Evolutionary conservation across 2,797 vertebrate species (phyloP), one percentile per base, ranked within the genome.

Genomic region (Lacerta bilineata): DNA sequence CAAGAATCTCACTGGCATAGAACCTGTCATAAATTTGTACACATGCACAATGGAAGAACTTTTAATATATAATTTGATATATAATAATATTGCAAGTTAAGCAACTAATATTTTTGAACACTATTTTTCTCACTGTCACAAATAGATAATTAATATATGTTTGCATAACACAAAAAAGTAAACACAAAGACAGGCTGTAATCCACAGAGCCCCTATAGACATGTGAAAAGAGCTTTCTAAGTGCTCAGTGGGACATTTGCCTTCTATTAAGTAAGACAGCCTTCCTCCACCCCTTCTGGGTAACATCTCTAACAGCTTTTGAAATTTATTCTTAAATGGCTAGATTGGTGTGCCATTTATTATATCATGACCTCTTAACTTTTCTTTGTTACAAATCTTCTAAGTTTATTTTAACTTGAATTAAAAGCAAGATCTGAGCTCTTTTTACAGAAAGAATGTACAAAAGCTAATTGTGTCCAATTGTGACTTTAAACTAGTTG

Each of bases 401-500:
- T 83, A 85, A 23, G 77, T 2, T 72, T 13, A 86, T 41, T 84
- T 80, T 39, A 17, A 78, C 72, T 81, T 23, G 69, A 86, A 90
- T 33, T 74, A 81, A 88, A 90, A 88, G 83, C 75, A 81, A 91
- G 87, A 87, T n/a, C 76, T 88, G 72, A 91, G 69, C 50, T 41
- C 61, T 84, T 88, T 91, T 90, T 66, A 43, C 43, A 64, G 87
- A 83, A 78, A 33, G 43, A 90, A 92, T 94, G 91, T 83, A 5
- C 85, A 88, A 85, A 93, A 0, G 0, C 91, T 94, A 92, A 92
- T 90, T 93, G 87, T 25, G 2, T 64, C 36, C 86, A 93, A 55
- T 83, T 64, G 87, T 50, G 80, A 91, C 39, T 93, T 95, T 91
- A 93, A 93, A 94, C 10, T 18, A 76, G 72, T 84, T 92, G 69